phyloP scores from a whole-genome alignment of 2,113 vertebrate genomes.

The Microcebus griseorufus region DNA sequence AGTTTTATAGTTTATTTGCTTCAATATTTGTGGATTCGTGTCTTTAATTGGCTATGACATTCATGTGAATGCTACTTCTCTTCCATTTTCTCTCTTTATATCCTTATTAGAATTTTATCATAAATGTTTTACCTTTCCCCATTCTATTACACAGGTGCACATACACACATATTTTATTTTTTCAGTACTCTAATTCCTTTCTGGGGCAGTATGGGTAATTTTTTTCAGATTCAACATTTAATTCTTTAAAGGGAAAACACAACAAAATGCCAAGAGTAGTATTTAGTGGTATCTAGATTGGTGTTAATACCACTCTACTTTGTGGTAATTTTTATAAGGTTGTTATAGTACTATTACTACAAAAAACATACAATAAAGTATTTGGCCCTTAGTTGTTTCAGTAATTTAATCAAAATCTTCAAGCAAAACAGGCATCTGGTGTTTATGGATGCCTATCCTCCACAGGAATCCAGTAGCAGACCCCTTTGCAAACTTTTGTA shows the following conservation, averaged over 20 bases:
- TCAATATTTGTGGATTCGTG: not conserved
- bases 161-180: not conserved
- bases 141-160: not conserved
- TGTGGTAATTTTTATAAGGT: too few relatives aligned
- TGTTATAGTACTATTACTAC: too few relatives aligned
- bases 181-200: not conserved
- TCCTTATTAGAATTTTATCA: not conserved
- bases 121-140: not conserved
- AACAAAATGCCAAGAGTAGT: too few relatives aligned
- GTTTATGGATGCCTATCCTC: too few relatives aligned
- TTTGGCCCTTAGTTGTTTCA: too few relatives aligned
- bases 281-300: too few relatives aligned
- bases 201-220: not conserved
- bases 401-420: too few relatives aligned
- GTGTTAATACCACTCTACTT: too few relatives aligned
- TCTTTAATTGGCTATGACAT: not conserved
- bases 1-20: not conserved
- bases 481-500: too few relatives aligned
- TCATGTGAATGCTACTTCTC: not conserved
- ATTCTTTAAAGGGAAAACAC: not conserved
- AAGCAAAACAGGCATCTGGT: too few relatives aligned
- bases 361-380: too few relatives aligned
- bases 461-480: too few relatives aligned
- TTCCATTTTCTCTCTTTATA: not conserved
- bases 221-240: not conserved